Conservation (phyloP, 2,888 invertebrate species). For the Netelia inedita region DNA sequence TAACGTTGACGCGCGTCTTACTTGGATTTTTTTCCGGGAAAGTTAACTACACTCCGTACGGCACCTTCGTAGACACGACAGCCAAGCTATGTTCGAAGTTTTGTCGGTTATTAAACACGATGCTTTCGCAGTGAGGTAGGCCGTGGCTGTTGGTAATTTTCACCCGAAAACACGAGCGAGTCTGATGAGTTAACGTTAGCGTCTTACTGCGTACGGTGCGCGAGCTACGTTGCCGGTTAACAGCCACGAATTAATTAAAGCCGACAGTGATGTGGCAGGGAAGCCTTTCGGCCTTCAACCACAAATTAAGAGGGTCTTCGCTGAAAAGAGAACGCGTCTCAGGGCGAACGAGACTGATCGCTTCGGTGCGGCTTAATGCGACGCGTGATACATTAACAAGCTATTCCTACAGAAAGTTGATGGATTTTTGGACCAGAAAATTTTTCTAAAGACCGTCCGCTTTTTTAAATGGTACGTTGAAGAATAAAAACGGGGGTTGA, state of each 20-base stretch:
- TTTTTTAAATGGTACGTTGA: background rate
- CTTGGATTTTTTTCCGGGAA: background rate
- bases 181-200: conserved; percentile 22
- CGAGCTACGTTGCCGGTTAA: conserved; percentile 14
- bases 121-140: background rate
- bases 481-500: background rate
- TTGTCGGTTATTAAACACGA: background rate
- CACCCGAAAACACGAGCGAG: conserved; percentile 24
- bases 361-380: conserved; percentile 25
- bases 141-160: conserved; percentile 18
- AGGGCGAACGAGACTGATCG: background rate
- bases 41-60: background rate
- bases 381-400: background rate
- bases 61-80: background rate
- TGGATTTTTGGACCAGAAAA: background rate
- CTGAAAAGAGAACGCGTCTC: conserved; percentile 24
- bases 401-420: conserved; percentile 1
- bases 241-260: conserved; percentile 53
- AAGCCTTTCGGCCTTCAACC: conserved; percentile 2
- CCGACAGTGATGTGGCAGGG: conserved; percentile 35
- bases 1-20: background rate
- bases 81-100: background rate
- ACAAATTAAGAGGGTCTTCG: conserved; percentile 12
- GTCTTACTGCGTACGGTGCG: conserved; percentile 42
- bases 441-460: background rate